phyloP scores from a whole-genome alignment of 92 coral and sea anemone genomes.

The Parazoanthus atlanticus region DNA sequence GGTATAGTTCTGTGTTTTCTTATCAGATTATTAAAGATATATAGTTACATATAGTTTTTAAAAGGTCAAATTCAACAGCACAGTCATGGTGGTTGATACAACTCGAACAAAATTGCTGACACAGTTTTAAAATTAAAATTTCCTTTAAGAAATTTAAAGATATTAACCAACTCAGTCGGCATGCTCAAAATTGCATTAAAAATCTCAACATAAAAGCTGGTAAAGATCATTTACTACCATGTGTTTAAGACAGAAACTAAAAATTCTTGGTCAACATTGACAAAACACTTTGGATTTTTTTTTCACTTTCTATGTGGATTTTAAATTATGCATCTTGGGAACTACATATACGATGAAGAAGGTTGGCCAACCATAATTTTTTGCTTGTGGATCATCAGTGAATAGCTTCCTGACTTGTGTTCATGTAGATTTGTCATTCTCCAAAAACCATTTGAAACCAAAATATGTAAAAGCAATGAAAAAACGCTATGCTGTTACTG shows the following conservation, averaged over 20 bases:
- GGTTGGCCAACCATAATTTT: neutral
- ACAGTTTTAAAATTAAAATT: constrained; percentile 27
- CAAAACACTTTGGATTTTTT: neutral
- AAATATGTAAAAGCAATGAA: no score
- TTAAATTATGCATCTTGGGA: neutral
- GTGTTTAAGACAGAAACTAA: neutral
- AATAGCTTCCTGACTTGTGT: neutral
- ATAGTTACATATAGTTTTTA: neutral
- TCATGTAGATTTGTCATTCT: neutral
- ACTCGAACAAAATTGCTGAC: constrained; percentile 29
- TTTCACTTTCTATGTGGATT: no score
- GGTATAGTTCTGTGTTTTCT: neutral
- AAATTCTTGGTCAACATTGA: neutral
- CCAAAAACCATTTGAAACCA: no score
- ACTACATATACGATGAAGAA: neutral
- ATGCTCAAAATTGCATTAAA: neutral
- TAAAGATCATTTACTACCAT: constrained; percentile 16
- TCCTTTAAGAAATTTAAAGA: constrained; percentile 23
- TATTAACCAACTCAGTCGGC: constrained; percentile 48
- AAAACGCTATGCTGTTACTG: neutral
- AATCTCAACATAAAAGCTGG: constrained; percentile 2
- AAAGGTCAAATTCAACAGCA: neutral
- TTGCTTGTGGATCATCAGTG: no score
- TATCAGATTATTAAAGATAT: neutral
- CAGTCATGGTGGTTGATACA: constrained; percentile 1